Evolutionary conservation across 1,140 invertebrate genomes (phyloP).

Genomic region (Ceratosolen fusciceps): DNA sequence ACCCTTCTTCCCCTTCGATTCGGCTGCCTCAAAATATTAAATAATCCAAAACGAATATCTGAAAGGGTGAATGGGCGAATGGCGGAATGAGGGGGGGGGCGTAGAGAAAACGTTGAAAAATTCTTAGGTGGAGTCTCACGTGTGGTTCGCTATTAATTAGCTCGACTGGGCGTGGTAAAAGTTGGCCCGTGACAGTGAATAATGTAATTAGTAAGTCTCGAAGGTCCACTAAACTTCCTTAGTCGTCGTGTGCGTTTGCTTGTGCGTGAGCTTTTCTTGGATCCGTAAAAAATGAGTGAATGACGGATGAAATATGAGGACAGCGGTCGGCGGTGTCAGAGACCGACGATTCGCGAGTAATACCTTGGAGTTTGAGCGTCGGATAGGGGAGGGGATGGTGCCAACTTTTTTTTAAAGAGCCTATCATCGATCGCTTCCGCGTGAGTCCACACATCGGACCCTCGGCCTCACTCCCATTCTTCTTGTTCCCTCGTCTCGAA

Average conservation of each 20-base stretch:
- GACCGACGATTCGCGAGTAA: constrained; percentile 55
- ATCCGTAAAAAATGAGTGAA: constrained; percentile 58
- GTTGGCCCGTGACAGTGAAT: constrained; percentile 55
- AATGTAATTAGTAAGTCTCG: constrained; percentile 58
- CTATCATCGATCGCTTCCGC: constrained; percentile 41
- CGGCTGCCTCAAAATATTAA: too few species aligned
- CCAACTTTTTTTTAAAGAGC: constrained; percentile 47
- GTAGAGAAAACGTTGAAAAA: too few species aligned
- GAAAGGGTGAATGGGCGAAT: too few species aligned
- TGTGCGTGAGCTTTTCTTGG: constrained; percentile 24
- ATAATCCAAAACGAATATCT: too few species aligned
- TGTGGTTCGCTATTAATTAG: constrained; percentile 54
- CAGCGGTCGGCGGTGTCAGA: constrained; percentile 49
- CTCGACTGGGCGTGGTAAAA: constrained; percentile 35
- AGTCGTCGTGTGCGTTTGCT: constrained; percentile 44
- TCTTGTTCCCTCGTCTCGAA: neutral
- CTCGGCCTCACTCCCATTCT: neutral
- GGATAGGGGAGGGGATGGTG: constrained; percentile 45
- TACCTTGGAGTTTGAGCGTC: constrained; percentile 44
- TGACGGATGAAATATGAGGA: constrained; percentile 56
- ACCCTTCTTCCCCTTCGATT: too few species aligned
- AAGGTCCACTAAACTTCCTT: constrained; percentile 53
- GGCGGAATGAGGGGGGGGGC: too few species aligned
- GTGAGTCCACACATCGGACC: neutral
- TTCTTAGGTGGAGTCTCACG: too few species aligned